These are phyloP conservation scores for Sinella curviseta DNA, from an alignment of 1,140 invertebrate species.

Conservation along the genomic window DNA sequence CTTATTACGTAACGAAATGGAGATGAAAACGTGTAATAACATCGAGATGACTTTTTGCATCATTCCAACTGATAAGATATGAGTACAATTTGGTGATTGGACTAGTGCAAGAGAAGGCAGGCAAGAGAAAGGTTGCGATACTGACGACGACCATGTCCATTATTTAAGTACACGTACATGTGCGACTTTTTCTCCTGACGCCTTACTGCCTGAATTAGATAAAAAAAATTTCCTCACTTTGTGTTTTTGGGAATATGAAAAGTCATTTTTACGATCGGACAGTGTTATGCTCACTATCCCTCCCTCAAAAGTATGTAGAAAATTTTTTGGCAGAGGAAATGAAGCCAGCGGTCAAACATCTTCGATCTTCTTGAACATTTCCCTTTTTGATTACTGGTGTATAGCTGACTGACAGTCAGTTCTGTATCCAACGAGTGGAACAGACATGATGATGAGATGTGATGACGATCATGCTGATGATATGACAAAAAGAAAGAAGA, in stretches of 20 bases:
- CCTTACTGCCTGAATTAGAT: too few relatives aligned
- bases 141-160: too few relatives aligned
- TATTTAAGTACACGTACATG: constrained; percentile 30
- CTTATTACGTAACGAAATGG: background rate
- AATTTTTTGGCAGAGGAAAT: constrained; percentile 46
- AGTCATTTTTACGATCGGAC: constrained; percentile 50
- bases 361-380: constrained; percentile 30
- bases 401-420: too few relatives aligned
- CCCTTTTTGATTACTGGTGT: background rate
- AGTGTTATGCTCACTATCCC: too few relatives aligned
- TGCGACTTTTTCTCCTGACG: background rate
- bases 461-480: background rate
- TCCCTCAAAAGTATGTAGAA: too few relatives aligned
- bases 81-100: too few relatives aligned
- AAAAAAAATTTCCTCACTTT: too few relatives aligned
- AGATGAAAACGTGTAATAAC: background rate
- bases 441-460: too few relatives aligned
- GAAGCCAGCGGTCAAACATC: constrained; percentile 47
- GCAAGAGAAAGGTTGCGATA: too few relatives aligned
- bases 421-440: too few relatives aligned
- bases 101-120: too few relatives aligned
- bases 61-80: background rate
- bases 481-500: background rate
- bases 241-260: constrained; percentile 43
- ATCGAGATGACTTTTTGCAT: background rate